Evolutionary conservation across 2,797 vertebrate genomes (phyloP), one percentile per base, ranked within the genome.

Genomic region (Sebastolobus alascanus): DNA sequence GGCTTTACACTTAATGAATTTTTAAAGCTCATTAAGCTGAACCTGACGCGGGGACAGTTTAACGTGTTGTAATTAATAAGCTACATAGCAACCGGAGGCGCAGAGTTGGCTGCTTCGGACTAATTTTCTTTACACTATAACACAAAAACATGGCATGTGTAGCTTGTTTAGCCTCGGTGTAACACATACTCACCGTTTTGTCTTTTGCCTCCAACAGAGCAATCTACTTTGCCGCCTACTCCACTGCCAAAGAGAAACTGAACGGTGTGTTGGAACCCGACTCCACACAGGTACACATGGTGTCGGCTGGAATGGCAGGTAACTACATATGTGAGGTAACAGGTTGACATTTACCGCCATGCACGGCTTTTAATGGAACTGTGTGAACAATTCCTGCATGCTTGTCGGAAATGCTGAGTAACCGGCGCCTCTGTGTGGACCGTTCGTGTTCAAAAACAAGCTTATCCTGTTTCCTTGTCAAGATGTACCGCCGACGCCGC

Each of bases 141-240:
- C 18, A 35, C 20, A 27, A 71, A 76, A 76, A 61, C 22, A 29
- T 18, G 37, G 8, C 58, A 25, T 70, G 3, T 35, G 14, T 25
- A 40, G 56, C 20, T 72, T 80, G 27, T 74, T 80, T 29, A n/a
- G 5, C 37, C 46, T 50, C 16, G 20, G 9, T 38, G 20, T 22
- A 12, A 50, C 46, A 54, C 16, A 6, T 2, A 1, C 35, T 70
- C 25, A 74, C 18, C 4, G 20, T 65, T 55, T 73, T n/a, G 18
- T 33, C 73, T 68, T 89, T 83, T 25, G 65, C 87, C 85, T 79
- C 59, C 92, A 93, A 91, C 95, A 99, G 98, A 95, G 98, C 98
- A 0, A 99, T 99, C 94, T 99, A 99, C 92, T 99, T 99, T 95
- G 98, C 97, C 93, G 98, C 98, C 87, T 99, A 99, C 91, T 99